Conservation (phyloP, 2,113 vertebrate genomes). For the Callithrix jacchus region DNA sequence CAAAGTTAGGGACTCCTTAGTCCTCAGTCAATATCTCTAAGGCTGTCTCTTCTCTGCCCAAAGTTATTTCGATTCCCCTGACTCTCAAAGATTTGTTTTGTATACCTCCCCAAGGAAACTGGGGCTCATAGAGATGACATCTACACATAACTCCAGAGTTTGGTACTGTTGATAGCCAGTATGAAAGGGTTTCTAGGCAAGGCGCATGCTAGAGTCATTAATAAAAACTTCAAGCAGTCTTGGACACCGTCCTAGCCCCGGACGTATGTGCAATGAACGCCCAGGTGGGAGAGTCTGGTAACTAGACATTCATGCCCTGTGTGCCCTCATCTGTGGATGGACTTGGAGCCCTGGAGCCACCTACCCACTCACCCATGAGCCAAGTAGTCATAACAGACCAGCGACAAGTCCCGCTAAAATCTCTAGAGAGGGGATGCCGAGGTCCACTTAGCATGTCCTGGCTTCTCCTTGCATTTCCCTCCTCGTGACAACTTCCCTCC, state of each 20-base stretch:
- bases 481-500: background rate
- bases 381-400: background rate
- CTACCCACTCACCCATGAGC: background rate
- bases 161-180: no score
- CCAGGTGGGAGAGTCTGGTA: background rate
- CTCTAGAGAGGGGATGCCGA: background rate
- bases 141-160: background rate
- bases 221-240: background rate
- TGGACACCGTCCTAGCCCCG: background rate
- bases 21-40: slow-evolving; percentile 46
- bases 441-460: background rate
- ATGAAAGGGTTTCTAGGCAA: background rate
- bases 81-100: background rate
- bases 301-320: background rate
- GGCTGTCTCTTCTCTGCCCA: slow-evolving; percentile 49
- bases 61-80: slow-evolving; percentile 50
- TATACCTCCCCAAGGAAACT: background rate
- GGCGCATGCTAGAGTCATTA: background rate
- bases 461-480: background rate
- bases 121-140: background rate
- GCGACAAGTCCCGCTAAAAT: background rate
- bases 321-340: background rate
- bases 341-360: background rate
- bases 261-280: rapidly evolving
- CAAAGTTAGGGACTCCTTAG: rapidly evolving